Evolutionary conservation across 1,140 invertebrate genomes (phyloP).

Genomic region (Ceratosolen fusciceps): DNA sequence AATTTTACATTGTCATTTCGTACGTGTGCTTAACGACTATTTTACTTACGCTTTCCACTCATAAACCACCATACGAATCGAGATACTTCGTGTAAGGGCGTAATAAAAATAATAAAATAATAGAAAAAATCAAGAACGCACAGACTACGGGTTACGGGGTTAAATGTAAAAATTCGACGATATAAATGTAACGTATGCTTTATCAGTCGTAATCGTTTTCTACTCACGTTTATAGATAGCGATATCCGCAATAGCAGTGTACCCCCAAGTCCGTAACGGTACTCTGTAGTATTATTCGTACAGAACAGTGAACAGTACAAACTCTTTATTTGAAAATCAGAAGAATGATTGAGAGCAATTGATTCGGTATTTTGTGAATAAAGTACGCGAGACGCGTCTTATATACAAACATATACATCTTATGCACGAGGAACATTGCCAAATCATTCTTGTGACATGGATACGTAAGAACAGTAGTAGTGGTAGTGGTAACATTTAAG

Average conservation of each 20-base stretch:
- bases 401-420: background rate
- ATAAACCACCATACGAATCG: too few species aligned
- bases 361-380: background rate
- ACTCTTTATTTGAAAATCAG: background rate
- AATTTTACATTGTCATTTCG: too few species aligned
- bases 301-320: slow-evolving; percentile 20
- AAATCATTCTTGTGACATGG: slow-evolving; percentile 17
- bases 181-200: too few species aligned
- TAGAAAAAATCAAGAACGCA: too few species aligned
- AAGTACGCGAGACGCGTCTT: background rate
- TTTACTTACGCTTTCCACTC: too few species aligned
- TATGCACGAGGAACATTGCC: background rate
- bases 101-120: too few species aligned
- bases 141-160: too few species aligned
- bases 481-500: slow-evolving; percentile 12
- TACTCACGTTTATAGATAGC: slow-evolving; percentile 42
- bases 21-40: too few species aligned
- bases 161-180: too few species aligned
- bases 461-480: too few species aligned
- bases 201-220: too few species aligned
- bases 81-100: too few species aligned
- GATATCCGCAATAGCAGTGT: slow-evolving; percentile 22
- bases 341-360: slow-evolving; percentile 13
- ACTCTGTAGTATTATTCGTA: background rate
- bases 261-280: slow-evolving; percentile 34